Evolutionary conservation across 2,888 invertebrate species (phyloP).

Genomic region (Plutella xylostella): DNA sequence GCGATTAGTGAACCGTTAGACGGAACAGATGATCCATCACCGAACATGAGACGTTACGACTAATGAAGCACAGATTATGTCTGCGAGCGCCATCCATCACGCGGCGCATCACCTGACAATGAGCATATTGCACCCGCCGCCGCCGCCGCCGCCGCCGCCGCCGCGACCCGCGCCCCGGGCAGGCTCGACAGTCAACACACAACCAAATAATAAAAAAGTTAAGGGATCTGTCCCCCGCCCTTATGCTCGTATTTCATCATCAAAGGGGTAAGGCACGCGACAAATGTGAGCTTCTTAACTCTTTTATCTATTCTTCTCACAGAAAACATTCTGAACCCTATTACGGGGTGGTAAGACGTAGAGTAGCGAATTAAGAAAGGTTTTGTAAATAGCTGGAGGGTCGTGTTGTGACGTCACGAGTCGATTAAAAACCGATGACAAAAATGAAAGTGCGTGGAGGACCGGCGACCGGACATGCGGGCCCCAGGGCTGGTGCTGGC

Average conservation of each 20-base stretch:
- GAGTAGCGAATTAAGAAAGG: neutral
- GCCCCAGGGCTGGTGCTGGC: neutral
- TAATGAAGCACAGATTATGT: neutral
- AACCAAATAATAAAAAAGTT: conserved; percentile 18
- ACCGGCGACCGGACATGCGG: conserved; percentile 5
- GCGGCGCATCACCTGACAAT: conserved; percentile 15
- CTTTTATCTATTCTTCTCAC: neutral
- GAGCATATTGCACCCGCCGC: conserved; percentile 27
- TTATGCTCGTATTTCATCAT: conserved; percentile 16
- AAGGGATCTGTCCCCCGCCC: conserved; percentile 12
- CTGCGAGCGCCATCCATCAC: conserved; percentile 17
- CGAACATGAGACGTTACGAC: neutral
- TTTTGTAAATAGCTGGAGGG: neutral
- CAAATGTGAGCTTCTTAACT: neutral
- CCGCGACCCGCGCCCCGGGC: neutral
- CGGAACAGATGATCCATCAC: neutral
- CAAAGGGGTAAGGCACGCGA: conserved; percentile 17
- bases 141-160: neutral
- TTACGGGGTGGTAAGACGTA: neutral
- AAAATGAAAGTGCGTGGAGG: conserved; percentile 10
- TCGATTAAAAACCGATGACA: conserved; percentile 9
- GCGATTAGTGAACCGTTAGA: neutral
- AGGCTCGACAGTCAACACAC: conserved; percentile 6
- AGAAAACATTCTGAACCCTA: neutral
- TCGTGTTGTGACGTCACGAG: neutral